Base-by-base conservation (phyloP, 2,113 vertebrate genomes). In the Ophiodon elongatus region DNA sequence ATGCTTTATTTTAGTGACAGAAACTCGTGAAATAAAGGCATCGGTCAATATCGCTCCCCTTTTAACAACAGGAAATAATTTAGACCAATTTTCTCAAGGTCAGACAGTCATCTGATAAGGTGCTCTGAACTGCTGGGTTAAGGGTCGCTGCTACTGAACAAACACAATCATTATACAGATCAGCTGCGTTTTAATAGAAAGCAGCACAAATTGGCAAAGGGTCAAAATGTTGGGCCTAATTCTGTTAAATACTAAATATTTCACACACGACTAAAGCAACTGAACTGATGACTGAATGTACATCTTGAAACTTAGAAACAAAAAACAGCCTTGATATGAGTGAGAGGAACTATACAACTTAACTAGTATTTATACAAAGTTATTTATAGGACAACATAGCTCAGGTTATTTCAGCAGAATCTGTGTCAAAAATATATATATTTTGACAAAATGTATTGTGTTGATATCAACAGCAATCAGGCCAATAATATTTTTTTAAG, bases 61-160 rank as follows among this genome's bases (percentile, higher is more conserved):
- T 94, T 94, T 94, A 96, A 94, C 94, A 94, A 96, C 94, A 96
- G 95, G 95, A 97, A 96, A 94, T 90, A 94, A 97, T 96, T 97
- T 95, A 96, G 91, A 89, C 93, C 93, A 97, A 97, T 97, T 96
- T 97, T 96, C 94, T 94, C 90, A 94, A 94, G 92, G 95, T 96
- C 95, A 97, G 95, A 96, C 73, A 94, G 95, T 96, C 94, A 96
- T 95, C 95, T 94, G 95, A 96, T 96, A 96, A 96, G 94, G 82
- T 88, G 91, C 90, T 90, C 89, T 89, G 92, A 92, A 93, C 90
- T 90, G 88, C 84, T 45, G 89, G 93, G 94, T 94, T 78, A 95
- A 95, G 95, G 95, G 90, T 96, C 92, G 92, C 85, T 76, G 94
- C 94, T 96, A 95, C 91, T 95, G 94, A 96, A 91, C 79, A 93